Conservation (phyloP, 1,140 invertebrate genomes). For the Laodelphax striatellus region DNA sequence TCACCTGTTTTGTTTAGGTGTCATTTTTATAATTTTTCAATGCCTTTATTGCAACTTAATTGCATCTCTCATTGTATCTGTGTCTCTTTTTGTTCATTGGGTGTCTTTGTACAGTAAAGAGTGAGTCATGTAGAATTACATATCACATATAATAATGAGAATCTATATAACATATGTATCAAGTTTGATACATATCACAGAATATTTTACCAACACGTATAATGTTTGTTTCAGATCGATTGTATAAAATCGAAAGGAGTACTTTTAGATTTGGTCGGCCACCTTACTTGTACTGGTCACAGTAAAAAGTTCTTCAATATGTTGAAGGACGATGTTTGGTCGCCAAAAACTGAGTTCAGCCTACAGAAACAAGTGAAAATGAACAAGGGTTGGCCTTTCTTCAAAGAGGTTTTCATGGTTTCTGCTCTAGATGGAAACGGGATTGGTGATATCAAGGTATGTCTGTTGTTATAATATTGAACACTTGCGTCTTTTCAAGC, state of each 20-base stretch:
- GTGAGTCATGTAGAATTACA: too few species aligned
- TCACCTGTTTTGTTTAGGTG: too few species aligned
- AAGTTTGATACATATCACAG: too few species aligned
- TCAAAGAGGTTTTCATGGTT: constrained; percentile 77
- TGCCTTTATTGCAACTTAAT: too few species aligned
- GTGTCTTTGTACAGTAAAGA: too few species aligned
- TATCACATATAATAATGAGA: too few species aligned
- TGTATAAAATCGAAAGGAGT: constrained; percentile 59
- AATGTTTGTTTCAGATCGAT: constrained; percentile 52
- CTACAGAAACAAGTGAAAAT: constrained; percentile 19
- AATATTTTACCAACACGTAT: too few species aligned
- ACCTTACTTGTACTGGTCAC: constrained; percentile 42
- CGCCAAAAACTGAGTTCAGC: constrained; percentile 11
- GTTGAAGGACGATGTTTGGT: constrained; percentile 3
- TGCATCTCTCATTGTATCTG: too few species aligned
- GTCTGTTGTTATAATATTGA: constrained; percentile 14
- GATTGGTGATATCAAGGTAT: constrained; percentile 59
- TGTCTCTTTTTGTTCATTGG: too few species aligned
- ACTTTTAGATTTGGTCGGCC: constrained; percentile 54
- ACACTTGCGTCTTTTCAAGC: not conserved
- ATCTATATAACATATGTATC: too few species aligned
- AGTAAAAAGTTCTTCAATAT: constrained; percentile 34
- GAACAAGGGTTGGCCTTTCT: constrained; percentile 54
- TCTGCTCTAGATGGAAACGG: constrained; percentile 71
- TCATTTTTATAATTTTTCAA: too few species aligned